Evolutionary conservation across 2,113 vertebrate genomes (phyloP), one percentile per base, ranked within the genome.

Genomic region (Pollachius pollachius): DNA sequence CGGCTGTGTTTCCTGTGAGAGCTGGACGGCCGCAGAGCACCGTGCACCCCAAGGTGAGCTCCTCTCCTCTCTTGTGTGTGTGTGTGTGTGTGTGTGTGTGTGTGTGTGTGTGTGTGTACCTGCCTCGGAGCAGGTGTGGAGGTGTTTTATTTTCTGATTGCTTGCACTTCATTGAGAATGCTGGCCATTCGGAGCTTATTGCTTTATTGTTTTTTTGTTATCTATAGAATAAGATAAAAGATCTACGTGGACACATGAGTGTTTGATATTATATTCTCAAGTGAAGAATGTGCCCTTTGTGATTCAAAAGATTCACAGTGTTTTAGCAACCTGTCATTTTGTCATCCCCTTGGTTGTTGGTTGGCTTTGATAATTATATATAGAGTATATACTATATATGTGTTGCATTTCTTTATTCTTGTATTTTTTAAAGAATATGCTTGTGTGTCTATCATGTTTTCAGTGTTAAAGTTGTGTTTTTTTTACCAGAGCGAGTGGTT

Each of bases 371-470:
- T 23, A 23, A 23, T 23, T 23, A 23, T 23, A 2, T 23, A 23
- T 23, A 23, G 21, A 23, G 67, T 71, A 41, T 11, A 41, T 41
- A 7, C 9, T 41, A 7, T 41, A 11, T 1, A 11, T 11, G 9
- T 41, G 1, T 41, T 7, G 37, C 9, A 56, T 58, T 48, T 72
- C 67, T 88, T 85, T 82, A 86, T 74, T 80, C 5, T 41, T 11
- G 3, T 11, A 23, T 23, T 23, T 23, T 23, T 23, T 23, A 23
- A 23, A 23, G 64, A 65, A 66, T 73, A 64, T 84, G 86, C 74
- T 76, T 83, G 81, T 78, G 18, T 70, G 72, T 77, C 71, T 62
- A 17, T 86, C 89, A 85, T 67, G 67, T 80, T 84, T 87, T 82
- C n/a, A 76, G 70, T 65, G 81, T 69, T 69, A 75, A 89, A 84